phyloP scores from a whole-genome alignment of 2,888 invertebrate genomes.

The Caenorhabditis sp. region DNA sequence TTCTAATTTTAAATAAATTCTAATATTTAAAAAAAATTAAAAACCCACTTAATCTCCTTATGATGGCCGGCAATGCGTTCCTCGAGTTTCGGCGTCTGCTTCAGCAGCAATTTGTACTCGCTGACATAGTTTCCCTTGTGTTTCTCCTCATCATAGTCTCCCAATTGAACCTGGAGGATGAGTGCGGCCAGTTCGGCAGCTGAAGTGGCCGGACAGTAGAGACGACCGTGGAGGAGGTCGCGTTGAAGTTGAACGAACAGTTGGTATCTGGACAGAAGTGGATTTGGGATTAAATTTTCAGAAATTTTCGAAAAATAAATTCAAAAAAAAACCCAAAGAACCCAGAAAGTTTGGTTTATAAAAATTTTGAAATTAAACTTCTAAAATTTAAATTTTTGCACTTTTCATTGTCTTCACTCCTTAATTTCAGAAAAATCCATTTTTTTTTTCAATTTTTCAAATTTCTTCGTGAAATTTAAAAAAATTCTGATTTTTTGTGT shows the following conservation, averaged over 20 bases:
- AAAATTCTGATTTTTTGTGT: too few species aligned
- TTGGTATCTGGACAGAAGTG: constrained; percentile 87
- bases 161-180: constrained; percentile 90
- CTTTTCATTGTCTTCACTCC: too few species aligned
- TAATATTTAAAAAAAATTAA: too few species aligned
- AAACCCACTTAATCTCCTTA: constrained; percentile 87
- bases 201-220: constrained; percentile 90
- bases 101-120: constrained; percentile 92
- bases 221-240: constrained; percentile 94
- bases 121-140: constrained; percentile 91
- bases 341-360: too few species aligned
- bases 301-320: neutral
- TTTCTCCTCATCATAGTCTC: constrained; percentile 93
- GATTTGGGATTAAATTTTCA: neutral
- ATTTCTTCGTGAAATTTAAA: too few species aligned
- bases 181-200: constrained; percentile 77
- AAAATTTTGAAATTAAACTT: too few species aligned
- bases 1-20: neutral
- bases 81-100: constrained; percentile 94
- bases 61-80: constrained; percentile 95
- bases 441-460: too few species aligned
- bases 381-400: too few species aligned
- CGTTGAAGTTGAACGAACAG: constrained; percentile 94
- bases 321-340: too few species aligned
- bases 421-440: too few species aligned